Evolutionary conservation across 2,888 invertebrate genomes (phyloP).

Genomic region (Leptinotarsa peninsularis): DNA sequence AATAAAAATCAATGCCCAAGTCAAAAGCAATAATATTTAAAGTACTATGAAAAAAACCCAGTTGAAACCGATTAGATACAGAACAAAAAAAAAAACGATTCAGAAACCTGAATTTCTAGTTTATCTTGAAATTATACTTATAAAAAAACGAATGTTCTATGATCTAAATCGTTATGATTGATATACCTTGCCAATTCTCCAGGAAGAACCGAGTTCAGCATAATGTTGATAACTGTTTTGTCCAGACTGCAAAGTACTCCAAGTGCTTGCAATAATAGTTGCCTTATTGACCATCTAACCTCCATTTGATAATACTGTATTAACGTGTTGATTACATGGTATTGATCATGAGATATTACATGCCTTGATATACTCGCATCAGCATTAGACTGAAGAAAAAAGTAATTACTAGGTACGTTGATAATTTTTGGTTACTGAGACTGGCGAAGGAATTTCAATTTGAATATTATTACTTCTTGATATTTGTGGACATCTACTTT

Average conservation of each 20-base stretch:
- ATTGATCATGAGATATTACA: slow-evolving; percentile 86
- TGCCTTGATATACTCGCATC: slow-evolving; percentile 89
- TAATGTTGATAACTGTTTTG: slow-evolving; percentile 81
- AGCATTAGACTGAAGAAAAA: slow-evolving; percentile 82
- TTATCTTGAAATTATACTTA: no score
- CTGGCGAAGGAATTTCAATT: no score
- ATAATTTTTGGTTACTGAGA: no score
- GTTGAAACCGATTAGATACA: no score
- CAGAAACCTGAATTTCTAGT: no score
- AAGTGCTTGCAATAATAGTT: slow-evolving; percentile 85
- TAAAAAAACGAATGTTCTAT: no score
- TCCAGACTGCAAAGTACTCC: slow-evolving; percentile 90
- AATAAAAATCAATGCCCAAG: background rate
- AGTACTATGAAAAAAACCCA: no score
- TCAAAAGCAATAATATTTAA: no score
- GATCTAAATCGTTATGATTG: slow-evolving; percentile 44
- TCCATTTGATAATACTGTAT: slow-evolving; percentile 98
- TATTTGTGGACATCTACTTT: no score
- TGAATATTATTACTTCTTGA: no score
- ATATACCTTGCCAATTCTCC: slow-evolving; percentile 85
- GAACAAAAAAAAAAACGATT: no score
- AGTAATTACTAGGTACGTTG: background rate
- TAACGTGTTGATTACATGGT: slow-evolving; percentile 84
- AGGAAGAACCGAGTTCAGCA: slow-evolving; percentile 89
- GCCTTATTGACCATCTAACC: slow-evolving; percentile 86